Conservation (phyloP, 37 sponge, comb jelly and placozoan species). For the Bolinopsis microptera region DNA sequence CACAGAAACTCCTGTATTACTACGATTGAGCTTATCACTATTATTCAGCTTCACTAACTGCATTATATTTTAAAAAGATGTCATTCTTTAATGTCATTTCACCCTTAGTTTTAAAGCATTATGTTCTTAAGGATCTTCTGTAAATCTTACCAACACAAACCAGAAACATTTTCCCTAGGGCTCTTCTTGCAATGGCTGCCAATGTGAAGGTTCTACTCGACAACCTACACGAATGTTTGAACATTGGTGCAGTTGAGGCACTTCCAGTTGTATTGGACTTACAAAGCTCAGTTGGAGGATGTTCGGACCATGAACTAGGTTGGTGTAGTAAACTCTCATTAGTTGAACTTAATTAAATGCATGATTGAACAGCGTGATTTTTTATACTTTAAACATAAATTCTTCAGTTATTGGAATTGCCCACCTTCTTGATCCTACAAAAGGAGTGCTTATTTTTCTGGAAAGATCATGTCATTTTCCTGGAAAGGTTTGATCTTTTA, state of each 20-base stretch:
- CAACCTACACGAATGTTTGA: background rate
- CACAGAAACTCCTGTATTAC: no score
- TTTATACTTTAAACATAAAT: background rate
- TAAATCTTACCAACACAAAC: no score
- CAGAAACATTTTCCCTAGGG: no score
- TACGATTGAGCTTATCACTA: no score
- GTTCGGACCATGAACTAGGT: slow-evolving; percentile 10
- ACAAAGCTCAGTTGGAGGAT: background rate
- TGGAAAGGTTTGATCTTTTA: background rate
- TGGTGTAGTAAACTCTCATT: background rate
- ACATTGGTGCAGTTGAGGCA: background rate
- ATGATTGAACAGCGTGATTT: background rate
- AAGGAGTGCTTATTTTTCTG: background rate
- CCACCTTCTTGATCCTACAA: background rate
- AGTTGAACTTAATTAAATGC: no score
- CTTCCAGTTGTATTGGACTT: background rate
- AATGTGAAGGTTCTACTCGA: background rate
- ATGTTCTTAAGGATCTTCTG: no score
- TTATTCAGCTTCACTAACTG: no score
- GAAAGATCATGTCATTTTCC: background rate
- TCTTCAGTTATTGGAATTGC: background rate
- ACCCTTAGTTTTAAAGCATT: no score
- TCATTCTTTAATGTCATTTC: no score
- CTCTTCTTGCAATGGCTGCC: background rate
- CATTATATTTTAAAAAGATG: no score